These are phyloP conservation scores for Brachionichthys hirsutus DNA, from an alignment of 2,113 vertebrate species.

Conservation along the genomic window DNA sequence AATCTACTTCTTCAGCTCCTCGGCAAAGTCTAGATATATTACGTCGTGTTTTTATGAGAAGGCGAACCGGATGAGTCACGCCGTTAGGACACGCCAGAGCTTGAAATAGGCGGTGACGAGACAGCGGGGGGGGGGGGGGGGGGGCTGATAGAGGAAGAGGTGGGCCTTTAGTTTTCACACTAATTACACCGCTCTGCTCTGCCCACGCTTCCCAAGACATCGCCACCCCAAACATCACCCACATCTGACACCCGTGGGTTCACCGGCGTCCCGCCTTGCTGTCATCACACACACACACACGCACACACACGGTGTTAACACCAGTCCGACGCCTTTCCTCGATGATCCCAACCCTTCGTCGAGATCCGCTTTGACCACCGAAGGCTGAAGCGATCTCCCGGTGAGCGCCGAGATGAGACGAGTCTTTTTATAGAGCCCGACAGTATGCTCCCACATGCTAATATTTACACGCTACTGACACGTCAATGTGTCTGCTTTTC, in stretches of 20 bases:
- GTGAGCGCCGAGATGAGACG: slow-evolving; percentile 46
- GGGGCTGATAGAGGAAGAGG: slow-evolving; percentile 39
- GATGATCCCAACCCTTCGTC: neutral
- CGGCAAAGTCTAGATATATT: neutral
- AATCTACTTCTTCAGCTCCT: neutral
- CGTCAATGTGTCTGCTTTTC: slow-evolving; percentile 40
- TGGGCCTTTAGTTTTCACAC: slow-evolving; percentile 55
- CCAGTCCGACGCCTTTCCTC: too few species aligned
- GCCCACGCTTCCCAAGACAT: slow-evolving; percentile 22
- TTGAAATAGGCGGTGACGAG: slow-evolving; percentile 47
- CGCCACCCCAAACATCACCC: slow-evolving; percentile 52
- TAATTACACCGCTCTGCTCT: slow-evolving; percentile 15
- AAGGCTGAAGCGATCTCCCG: slow-evolving; percentile 36
- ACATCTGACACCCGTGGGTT: slow-evolving; percentile 36
- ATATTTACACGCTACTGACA: neutral
- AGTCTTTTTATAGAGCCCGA: slow-evolving; percentile 42
- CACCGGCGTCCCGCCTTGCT: slow-evolving; percentile 1
- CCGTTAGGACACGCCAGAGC: slow-evolving; percentile 38
- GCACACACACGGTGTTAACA: too few species aligned
- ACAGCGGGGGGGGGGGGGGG: slow-evolving; percentile 50
- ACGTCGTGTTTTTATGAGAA: slow-evolving; percentile 18
- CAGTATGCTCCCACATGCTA: slow-evolving; percentile 4
- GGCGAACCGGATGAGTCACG: slow-evolving; percentile 29
- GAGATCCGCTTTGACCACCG: slow-evolving; percentile 4
- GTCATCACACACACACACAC: slow-evolving; percentile 7